Base-by-base conservation (phyloP, 2,888 invertebrate genomes). In the Chaetogeoica ovagalla region DNA sequence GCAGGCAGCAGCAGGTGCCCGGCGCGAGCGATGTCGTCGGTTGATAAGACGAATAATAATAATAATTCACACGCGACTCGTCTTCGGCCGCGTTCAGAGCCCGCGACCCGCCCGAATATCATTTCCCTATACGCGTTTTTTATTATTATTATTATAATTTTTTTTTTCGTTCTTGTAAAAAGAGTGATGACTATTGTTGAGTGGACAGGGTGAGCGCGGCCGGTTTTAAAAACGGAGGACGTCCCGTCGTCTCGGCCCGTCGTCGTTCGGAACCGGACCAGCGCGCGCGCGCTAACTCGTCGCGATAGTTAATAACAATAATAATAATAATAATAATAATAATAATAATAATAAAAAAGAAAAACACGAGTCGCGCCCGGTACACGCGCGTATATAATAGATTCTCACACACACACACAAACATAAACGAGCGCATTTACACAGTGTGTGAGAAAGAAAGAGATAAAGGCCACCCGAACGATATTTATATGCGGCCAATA, bases 401-500 rank as follows among this genome's bases (percentile, higher is more conserved):
- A 30, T n/a, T n/a, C n/a, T n/a, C n/a, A n/a, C n/a, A n/a, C n/a
- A 30, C 60, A 48, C 48, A 13, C n/a, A 48, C 19, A 60, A 23
- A 43, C 43, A 72, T 21, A 57, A n/a, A 57, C n/a, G 57, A n/a
- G 8, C 59, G 21, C 21, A 19, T 8, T n/a, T 19, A 2, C 9
- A 5, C 3, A 1, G 55, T 6, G 30, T 30, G 30, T 30, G 30
- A 48, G 15, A 30, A 37, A n/a, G 70, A 43, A 52, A 63, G 57
- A 71, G 79, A 79, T 79, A 79, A 79, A 79, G 79, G 71, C 79
- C 79, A 79, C 79, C 79, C 79, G 79, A 79, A 79, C 79, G 79
- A 79, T 79, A 71, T 79, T 71, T 71, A 71, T 79, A 79, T 79
- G 79, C 71, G 70, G 71, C 79, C 63, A 79, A 79, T 79, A 79